These are phyloP conservation scores for Malaclemys terrapin DNA, from an alignment of 2,113 vertebrate species.

Conservation along the genomic window DNA sequence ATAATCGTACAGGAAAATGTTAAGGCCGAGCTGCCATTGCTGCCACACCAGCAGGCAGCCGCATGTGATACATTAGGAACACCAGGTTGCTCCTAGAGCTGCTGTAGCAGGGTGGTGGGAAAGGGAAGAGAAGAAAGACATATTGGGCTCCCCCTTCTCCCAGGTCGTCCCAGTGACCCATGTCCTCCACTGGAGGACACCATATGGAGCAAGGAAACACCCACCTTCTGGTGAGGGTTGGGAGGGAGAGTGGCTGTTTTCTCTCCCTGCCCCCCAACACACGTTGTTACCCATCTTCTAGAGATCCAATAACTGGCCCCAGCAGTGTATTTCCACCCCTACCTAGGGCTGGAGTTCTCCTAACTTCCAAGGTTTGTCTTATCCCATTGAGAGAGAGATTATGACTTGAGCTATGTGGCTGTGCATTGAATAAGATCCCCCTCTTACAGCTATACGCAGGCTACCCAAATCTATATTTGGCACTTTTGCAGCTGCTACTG, in stretches of 20 bases:
- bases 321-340: too few species aligned
- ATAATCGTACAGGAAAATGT: too few species aligned
- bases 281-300: neutral
- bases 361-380: neutral
- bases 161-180: neutral
- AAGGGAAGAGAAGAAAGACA: too few species aligned
- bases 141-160: too few species aligned
- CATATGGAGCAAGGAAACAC: neutral
- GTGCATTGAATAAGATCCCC: neutral
- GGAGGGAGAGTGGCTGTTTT: neutral
- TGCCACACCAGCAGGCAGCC: too few species aligned
- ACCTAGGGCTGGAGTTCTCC: neutral
- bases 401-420: neutral
- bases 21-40: too few species aligned
- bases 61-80: too few species aligned
- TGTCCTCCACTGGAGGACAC: neutral
- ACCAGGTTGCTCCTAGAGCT: too few species aligned
- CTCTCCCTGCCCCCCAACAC: too few species aligned
- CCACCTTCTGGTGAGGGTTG: neutral
- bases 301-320: neutral
- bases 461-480: too few species aligned
- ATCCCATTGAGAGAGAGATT: neutral
- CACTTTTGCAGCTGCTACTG: too few species aligned
- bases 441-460: neutral
- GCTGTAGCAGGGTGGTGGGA: too few species aligned